Evolutionary conservation across 2,113 vertebrate genomes (phyloP).

Genomic region (Argyrosomus japonicus): DNA sequence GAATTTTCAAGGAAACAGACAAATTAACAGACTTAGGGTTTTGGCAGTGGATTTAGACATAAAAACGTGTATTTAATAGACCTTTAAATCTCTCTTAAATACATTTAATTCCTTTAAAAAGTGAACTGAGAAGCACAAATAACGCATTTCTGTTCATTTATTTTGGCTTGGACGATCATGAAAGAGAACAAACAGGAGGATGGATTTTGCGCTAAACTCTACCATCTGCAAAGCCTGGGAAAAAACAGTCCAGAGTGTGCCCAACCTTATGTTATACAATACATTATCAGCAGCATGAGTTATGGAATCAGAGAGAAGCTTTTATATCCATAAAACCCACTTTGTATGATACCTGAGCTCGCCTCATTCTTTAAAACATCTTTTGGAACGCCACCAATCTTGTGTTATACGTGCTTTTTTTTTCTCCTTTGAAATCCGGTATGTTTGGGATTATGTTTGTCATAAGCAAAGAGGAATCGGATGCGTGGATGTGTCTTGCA

Average conservation of each 20-base stretch:
- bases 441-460: slow-evolving; percentile 47
- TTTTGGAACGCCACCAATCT: slow-evolving; percentile 34
- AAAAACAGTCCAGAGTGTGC: background rate
- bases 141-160: background rate
- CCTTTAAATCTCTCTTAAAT: background rate
- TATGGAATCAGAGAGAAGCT: slow-evolving; percentile 5
- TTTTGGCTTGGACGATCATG: background rate
- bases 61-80: background rate
- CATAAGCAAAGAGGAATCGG: slow-evolving; percentile 30
- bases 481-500: slow-evolving; percentile 2
- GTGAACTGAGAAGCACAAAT: background rate
- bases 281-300: background rate
- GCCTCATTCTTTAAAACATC: slow-evolving; percentile 26
- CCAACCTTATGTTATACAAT: background rate
- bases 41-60: background rate
- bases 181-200: background rate
- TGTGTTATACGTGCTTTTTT: background rate
- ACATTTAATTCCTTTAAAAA: background rate
- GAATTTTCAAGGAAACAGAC: background rate
- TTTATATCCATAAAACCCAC: background rate
- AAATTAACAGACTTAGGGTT: background rate
- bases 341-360: slow-evolving; percentile 38
- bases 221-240: slow-evolving; percentile 28
- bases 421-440: slow-evolving; percentile 18
- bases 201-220: slow-evolving; percentile 29